Evolutionary conservation across 2,797 vertebrate genomes (phyloP).

Genomic region (Spea hammondii): DNA sequence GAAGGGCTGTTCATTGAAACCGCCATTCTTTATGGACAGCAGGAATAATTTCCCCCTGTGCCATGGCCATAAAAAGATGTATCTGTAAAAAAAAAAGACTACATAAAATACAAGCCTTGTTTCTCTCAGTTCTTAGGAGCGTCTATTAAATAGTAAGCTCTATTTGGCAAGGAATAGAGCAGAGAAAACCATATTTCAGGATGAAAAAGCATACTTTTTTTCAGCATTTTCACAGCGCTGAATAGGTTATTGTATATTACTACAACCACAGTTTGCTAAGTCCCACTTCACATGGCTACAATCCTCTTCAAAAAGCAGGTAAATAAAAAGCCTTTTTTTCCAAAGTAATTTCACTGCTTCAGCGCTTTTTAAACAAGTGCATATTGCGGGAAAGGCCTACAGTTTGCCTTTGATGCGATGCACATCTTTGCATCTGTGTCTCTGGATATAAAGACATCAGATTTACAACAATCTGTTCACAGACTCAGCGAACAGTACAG

Average conservation of each 20-base stretch:
- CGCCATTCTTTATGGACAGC: too few species aligned
- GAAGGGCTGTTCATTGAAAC: background rate
- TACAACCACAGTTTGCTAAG: background rate
- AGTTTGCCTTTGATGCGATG: constrained; percentile 27
- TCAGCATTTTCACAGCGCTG: background rate
- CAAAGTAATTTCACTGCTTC: constrained; percentile 17
- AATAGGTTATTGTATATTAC: constrained; percentile 5
- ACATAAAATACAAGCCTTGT: background rate
- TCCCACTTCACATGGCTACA: constrained; percentile 4
- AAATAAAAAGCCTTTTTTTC: constrained; percentile 13
- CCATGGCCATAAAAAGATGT: too few species aligned
- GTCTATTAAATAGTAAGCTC: background rate
- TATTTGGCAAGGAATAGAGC: background rate
- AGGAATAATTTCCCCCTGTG: too few species aligned
- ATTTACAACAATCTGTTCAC: constrained; percentile 41
- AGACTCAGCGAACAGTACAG: background rate
- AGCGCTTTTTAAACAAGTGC: constrained; percentile 20
- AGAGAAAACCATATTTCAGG: background rate
- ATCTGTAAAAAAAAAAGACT: too few species aligned
- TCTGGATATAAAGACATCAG: constrained; percentile 37
- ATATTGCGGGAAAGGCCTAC: constrained; percentile 11
- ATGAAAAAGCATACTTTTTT: background rate
- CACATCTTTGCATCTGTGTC: constrained; percentile 40
- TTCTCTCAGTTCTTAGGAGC: background rate
- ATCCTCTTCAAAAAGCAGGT: constrained; percentile 10